Percentiles rank a stretch among this genome's conserved stretches.
phyloP scores from a whole-genome alignment of 2,113 vertebrate species.

The Cyphomyrus plagiostoma region DNA sequence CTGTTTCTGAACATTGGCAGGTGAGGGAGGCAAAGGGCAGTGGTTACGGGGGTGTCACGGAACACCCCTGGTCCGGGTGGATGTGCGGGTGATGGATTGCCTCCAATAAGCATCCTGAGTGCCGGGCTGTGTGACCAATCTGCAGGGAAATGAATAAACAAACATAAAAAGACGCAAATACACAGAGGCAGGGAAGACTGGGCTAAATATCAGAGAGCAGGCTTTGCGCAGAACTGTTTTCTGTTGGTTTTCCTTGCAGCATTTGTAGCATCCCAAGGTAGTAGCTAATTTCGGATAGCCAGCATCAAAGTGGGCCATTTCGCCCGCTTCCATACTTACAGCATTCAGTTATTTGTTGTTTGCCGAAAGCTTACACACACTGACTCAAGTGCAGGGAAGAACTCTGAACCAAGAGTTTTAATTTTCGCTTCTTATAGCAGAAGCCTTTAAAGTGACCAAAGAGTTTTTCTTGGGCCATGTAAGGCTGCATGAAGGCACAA shows the following conservation, averaged over 20 bases:
- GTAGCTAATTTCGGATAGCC: background rate
- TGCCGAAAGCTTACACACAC: background rate
- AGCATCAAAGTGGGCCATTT: background rate
- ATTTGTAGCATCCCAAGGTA: background rate
- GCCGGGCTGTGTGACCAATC: background rate
- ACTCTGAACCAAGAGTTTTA: background rate
- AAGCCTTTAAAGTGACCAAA: background rate
- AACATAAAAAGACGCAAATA: slow-evolving; percentile 1
- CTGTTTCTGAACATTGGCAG: background rate
- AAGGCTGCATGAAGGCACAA: too few relatives aligned
- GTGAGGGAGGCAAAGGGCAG: background rate
- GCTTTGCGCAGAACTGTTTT: background rate
- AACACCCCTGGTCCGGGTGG: background rate
- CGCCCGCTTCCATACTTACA: background rate
- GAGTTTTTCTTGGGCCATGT: background rate
- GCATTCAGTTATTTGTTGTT: background rate
- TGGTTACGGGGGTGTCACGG: background rate
- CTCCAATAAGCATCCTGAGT: slow-evolving; percentile 1
- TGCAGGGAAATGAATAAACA: slow-evolving; percentile 22
- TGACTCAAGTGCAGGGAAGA: background rate
- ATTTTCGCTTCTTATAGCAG: background rate
- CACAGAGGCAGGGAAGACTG: background rate
- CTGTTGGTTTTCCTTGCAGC: background rate
- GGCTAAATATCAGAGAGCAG: background rate
- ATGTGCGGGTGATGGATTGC: background rate